Evolutionary conservation across 2,888 invertebrate genomes (phyloP).

Genomic region (Neoitamus cyanurus): DNA sequence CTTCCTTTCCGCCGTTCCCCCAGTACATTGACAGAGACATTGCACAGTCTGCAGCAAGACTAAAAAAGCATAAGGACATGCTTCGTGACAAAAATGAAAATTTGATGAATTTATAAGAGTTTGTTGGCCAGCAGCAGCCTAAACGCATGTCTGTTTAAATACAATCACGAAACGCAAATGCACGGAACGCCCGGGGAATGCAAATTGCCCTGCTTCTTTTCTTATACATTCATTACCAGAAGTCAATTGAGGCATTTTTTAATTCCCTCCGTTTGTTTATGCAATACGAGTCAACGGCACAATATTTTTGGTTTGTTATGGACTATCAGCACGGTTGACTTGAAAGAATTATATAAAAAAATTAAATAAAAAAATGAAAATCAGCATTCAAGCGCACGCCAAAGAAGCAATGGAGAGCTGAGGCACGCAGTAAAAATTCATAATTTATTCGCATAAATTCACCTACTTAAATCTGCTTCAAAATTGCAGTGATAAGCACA

Average conservation of each 20-base stretch:
- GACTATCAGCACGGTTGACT: neutral
- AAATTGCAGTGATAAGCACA: neutral
- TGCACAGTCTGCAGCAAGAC: neutral
- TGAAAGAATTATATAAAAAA: neutral
- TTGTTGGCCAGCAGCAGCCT: neutral
- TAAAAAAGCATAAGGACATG: slow-evolving; percentile 4
- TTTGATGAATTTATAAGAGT: slow-evolving; percentile 40
- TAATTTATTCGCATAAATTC: slow-evolving; percentile 25
- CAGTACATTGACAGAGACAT: neutral
- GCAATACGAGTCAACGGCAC: slow-evolving; percentile 20
- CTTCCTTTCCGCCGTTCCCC: neutral
- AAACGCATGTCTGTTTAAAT: slow-evolving; percentile 12
- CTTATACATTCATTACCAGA: neutral
- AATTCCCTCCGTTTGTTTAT: slow-evolving; percentile 4
- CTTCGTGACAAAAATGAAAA: slow-evolving; percentile 39
- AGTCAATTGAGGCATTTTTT: slow-evolving; percentile 23
- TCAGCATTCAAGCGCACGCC: neutral
- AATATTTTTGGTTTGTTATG: slow-evolving; percentile 12
- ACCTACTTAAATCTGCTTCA: slow-evolving; percentile 18
- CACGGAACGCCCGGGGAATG: slow-evolving; percentile 10
- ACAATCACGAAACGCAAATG: slow-evolving; percentile 22
- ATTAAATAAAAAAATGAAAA: neutral
- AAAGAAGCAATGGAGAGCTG: neutral
- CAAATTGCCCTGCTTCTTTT: neutral
- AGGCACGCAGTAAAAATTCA: slow-evolving; percentile 1